These are phyloP conservation scores for Esox niger DNA, from an alignment of 2,113 vertebrate genomes.

Conservation along the genomic window DNA sequence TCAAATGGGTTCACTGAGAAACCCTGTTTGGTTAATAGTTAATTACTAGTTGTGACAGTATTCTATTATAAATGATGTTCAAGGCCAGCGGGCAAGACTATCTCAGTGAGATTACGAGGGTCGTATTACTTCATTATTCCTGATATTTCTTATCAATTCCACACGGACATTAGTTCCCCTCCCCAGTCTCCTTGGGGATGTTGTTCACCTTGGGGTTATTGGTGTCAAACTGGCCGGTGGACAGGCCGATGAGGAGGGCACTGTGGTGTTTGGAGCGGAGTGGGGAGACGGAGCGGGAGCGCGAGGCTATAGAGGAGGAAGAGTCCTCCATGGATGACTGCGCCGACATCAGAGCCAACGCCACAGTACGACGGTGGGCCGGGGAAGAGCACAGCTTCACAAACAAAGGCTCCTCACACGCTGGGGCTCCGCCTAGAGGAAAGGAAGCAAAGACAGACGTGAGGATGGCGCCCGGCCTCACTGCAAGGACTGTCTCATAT, in stretches of 20 bases:
- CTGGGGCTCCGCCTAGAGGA: conserved; percentile 32
- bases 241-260: conserved; percentile 87
- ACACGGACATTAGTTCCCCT: too few relatives aligned
- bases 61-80: too few relatives aligned
- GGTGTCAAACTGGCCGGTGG: conserved; percentile 92
- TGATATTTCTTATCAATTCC: too few relatives aligned
- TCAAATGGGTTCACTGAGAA: too few relatives aligned
- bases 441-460: neutral
- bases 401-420: conserved; percentile 77
- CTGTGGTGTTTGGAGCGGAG: conserved; percentile 78
- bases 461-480: neutral
- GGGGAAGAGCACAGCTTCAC: conserved; percentile 72
- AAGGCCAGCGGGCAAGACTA: too few relatives aligned
- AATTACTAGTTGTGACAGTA: too few relatives aligned
- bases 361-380: conserved; percentile 66
- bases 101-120: too few relatives aligned
- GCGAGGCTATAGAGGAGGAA: conserved; percentile 72
- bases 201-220: conserved; percentile 90
- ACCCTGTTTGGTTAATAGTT: too few relatives aligned
- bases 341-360: conserved; percentile 75
- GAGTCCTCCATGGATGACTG: conserved; percentile 87
- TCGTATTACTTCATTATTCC: too few relatives aligned
- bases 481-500: neutral
- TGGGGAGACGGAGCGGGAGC: conserved; percentile 86
- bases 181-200: neutral